Percentiles rank a stretch among this genome's conserved stretches.
Evolutionary conservation across 1,140 invertebrate genomes (phyloP).

Genomic region (Atopsyche davidsoni): DNA sequence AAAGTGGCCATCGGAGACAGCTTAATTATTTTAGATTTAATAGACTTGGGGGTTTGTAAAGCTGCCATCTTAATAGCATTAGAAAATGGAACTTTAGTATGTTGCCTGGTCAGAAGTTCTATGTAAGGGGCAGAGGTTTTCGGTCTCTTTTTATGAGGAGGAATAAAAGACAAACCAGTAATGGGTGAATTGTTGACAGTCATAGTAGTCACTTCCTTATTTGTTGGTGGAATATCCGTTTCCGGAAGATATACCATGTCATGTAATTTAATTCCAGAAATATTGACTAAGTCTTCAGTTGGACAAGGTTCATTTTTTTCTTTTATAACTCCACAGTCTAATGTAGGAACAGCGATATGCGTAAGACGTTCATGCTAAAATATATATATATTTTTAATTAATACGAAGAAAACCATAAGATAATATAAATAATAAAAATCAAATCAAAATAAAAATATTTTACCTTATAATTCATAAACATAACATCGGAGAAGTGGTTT

Average conservation of each 20-base stretch:
- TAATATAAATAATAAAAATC: constrained; percentile 1
- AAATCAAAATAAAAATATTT: constrained; percentile 10
- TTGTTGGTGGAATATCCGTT: no score
- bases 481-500: constrained; percentile 50
- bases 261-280: no score
- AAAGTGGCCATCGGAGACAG: no score
- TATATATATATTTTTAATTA: background rate
- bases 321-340: background rate
- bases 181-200: constrained; percentile 24
- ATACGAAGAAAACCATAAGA: background rate
- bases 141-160: constrained; percentile 20
- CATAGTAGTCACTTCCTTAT: constrained; percentile 23
- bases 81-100: no score
- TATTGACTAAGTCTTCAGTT: no score
- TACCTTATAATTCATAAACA: constrained; percentile 47
- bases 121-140: constrained; percentile 19
- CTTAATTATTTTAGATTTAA: background rate
- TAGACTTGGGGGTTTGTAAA: background rate
- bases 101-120: constrained; percentile 21
- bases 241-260: no score
- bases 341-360: constrained; percentile 23
- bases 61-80: background rate
- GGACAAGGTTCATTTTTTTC: background rate
- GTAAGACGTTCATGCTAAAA: constrained; percentile 27
- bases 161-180: constrained; percentile 23